These are phyloP conservation scores for Drosophila elegans DNA, from an alignment of 1,140 invertebrate species.

Conservation along the genomic window DNA sequence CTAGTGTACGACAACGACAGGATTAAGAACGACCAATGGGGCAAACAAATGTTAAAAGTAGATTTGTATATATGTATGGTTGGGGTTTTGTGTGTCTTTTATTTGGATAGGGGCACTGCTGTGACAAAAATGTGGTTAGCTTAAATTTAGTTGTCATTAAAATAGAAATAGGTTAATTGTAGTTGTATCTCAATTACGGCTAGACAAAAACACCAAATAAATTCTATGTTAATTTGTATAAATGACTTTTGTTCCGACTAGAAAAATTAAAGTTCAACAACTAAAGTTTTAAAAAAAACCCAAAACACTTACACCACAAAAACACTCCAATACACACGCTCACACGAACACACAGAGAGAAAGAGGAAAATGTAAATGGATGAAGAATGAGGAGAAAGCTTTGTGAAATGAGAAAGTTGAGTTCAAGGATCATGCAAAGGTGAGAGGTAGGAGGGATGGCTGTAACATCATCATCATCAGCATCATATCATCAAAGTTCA, in stretches of 20 bases:
- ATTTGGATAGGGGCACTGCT: conserved; percentile 28
- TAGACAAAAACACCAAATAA: conserved; percentile 53
- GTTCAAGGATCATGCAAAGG: conserved; percentile 1
- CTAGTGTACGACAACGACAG: conserved; percentile 7
- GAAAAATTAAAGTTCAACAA: conserved; percentile 27
- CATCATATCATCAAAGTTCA: conserved; percentile 30
- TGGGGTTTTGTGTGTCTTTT: background rate
- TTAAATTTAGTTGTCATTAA: conserved; percentile 65
- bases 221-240: conserved; percentile 8
- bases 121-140: conserved; percentile 71
- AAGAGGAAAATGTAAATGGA: conserved; percentile 2
- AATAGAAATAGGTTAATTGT: conserved; percentile 44
- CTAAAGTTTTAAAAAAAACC: conserved; percentile 13
- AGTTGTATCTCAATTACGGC: conserved; percentile 9
- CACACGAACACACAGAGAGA: conserved; percentile 11
- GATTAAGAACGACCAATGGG: conserved; percentile 28
- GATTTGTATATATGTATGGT: conserved; percentile 4
- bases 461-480: conserved; percentile 30
- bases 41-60: conserved; percentile 7
- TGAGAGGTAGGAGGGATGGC: conserved; percentile 20
- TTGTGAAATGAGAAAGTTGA: conserved; percentile 22
- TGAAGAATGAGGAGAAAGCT: conserved; percentile 8
- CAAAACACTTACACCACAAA: conserved; percentile 29
- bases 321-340: background rate
- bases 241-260: conserved; percentile 15